phyloP scores from a whole-genome alignment of 2,888 invertebrate species.

The Hipparchia semele region DNA sequence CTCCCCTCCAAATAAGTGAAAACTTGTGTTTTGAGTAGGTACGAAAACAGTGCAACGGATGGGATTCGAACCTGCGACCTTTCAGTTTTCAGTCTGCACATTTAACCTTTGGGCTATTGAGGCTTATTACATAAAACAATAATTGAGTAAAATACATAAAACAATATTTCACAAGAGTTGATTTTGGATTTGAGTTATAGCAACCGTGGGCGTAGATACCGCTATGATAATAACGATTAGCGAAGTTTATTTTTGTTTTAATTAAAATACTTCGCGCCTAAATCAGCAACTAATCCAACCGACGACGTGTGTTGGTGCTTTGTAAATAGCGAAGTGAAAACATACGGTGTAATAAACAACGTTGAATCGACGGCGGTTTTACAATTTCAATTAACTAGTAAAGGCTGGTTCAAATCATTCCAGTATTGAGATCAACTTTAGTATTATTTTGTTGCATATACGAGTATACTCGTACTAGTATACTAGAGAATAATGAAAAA shows the following conservation, averaged over 20 bases:
- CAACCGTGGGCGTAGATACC: background rate
- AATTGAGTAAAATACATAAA: background rate
- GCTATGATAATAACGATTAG: slow-evolving; percentile 2
- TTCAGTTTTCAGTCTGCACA: no score
- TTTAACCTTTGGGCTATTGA: no score
- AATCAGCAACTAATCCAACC: slow-evolving; percentile 5
- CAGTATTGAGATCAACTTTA: no score
- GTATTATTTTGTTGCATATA: no score
- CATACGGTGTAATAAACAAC: background rate
- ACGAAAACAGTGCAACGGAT: no score
- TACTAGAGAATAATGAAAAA: no score
- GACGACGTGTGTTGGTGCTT: background rate
- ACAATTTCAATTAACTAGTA: background rate
- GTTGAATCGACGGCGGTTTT: slow-evolving; percentile 11
- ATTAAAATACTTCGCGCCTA: slow-evolving; percentile 13
- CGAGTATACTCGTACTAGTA: no score
- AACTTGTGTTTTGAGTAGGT: no score
- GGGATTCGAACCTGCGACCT: no score
- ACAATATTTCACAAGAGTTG: background rate
- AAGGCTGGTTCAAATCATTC: no score
- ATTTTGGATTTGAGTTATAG: background rate
- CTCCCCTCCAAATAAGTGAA: no score
- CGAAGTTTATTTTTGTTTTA: slow-evolving; percentile 14
- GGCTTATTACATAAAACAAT: no score
- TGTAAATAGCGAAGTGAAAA: background rate